Conservation (phyloP, 2,888 invertebrate genomes). For the Agapostemon virescens region DNA sequence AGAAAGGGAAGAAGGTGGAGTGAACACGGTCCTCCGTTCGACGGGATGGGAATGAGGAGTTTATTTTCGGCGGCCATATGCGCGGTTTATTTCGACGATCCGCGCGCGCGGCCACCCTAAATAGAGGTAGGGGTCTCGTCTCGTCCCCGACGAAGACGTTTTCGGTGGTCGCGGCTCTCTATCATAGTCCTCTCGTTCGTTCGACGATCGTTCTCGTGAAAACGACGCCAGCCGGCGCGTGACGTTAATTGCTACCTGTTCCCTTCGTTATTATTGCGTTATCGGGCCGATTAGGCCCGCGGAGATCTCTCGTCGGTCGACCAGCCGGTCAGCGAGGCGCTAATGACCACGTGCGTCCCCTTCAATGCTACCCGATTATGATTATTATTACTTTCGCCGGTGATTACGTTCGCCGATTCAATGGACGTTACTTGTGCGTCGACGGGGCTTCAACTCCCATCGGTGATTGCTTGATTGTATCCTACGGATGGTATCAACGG, state of each 20-base stretch:
- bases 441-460: slow-evolving; percentile 6
- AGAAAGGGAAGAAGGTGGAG: slow-evolving; percentile 42
- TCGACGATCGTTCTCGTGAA: background rate
- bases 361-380: slow-evolving; percentile 39
- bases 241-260: slow-evolving; percentile 50
- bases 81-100: slow-evolving; percentile 78
- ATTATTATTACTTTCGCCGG: slow-evolving; percentile 40
- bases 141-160: slow-evolving; percentile 63
- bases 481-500: background rate
- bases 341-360: slow-evolving; percentile 45
- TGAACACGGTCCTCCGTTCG: slow-evolving; percentile 67
- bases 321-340: background rate
- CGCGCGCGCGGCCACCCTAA: slow-evolving; percentile 71
- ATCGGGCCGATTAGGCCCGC: slow-evolving; percentile 38
- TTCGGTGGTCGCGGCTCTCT: slow-evolving; percentile 50
- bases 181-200: slow-evolving; percentile 18
- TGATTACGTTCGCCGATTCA: slow-evolving; percentile 33
- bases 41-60: slow-evolving; percentile 78
- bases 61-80: slow-evolving; percentile 80
- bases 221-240: slow-evolving; percentile 25
- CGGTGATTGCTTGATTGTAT: slow-evolving; percentile 19
- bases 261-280: slow-evolving; percentile 39
- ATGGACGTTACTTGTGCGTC: background rate
- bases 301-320: slow-evolving; percentile 22
- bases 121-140: slow-evolving; percentile 66